A percentile compares a stretch with the other conserved stretches of the same genome.
phyloP scores from a whole-genome alignment of 2,888 invertebrate species.

The Crioceris asparagi region DNA sequence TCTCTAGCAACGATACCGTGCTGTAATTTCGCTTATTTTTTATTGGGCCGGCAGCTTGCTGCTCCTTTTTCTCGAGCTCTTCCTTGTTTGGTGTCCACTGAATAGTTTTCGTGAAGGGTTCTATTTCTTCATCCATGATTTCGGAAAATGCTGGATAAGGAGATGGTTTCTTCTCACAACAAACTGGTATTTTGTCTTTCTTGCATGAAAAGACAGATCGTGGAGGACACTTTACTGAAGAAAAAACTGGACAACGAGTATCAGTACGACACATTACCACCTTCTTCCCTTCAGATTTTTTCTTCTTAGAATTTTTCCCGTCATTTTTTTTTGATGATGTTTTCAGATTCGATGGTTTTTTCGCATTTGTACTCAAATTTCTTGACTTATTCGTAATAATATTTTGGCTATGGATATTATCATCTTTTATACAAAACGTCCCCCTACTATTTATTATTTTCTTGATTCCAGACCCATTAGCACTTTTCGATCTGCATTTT shows the following conservation, averaged over 20 bases:
- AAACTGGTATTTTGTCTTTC: slow-evolving; percentile 11
- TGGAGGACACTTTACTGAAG: not conserved
- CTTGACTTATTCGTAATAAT: no score
- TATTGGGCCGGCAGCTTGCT: slow-evolving; percentile 6
- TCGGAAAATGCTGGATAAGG: slow-evolving; percentile 27
- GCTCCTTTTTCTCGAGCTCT: slow-evolving; percentile 12
- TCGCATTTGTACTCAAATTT: no score
- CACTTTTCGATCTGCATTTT: no score
- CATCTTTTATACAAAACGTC: no score
- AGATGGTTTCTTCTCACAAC: slow-evolving; percentile 22
- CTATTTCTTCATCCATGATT: slow-evolving; percentile 9
- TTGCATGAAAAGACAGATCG: slow-evolving; percentile 1
- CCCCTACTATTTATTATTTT: no score
- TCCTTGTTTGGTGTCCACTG: slow-evolving; percentile 15
- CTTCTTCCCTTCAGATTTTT: not conserved
- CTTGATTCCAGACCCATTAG: no score
- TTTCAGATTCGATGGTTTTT: no score
- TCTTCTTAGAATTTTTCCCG: not conserved
- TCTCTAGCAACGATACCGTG: slow-evolving; percentile 7
- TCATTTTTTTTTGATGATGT: no score
- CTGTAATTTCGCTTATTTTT: slow-evolving; percentile 13
- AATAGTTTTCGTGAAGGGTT: slow-evolving; percentile 8
- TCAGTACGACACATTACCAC: slow-evolving; percentile 3
- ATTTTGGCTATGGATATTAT: no score
- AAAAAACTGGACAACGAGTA: not conserved